phyloP scores from a whole-genome alignment of 1,140 invertebrate species.

The Sipha flava region DNA sequence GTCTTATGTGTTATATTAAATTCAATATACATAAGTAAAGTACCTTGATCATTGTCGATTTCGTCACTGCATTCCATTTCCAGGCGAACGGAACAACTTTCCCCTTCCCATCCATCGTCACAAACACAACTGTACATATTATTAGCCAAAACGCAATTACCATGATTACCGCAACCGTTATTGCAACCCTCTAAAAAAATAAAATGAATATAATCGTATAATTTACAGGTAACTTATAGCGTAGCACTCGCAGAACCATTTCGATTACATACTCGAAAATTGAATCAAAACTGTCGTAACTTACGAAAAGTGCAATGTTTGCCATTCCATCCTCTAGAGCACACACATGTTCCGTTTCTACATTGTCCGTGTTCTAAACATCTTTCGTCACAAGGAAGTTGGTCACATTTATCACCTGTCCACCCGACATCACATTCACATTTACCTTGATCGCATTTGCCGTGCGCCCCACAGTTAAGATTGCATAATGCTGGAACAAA shows the following conservation, averaged over 20 bases:
- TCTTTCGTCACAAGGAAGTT: slow-evolving; percentile 77
- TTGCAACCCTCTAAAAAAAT: slow-evolving; percentile 77
- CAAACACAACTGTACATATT: slow-evolving; percentile 88
- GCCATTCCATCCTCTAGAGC: slow-evolving; percentile 95
- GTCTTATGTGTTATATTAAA: too few relatives aligned
- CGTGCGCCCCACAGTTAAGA: slow-evolving; percentile 82
- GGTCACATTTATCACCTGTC: slow-evolving; percentile 84
- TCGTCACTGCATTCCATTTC: slow-evolving; percentile 90
- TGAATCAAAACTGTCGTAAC: slow-evolving; percentile 42
- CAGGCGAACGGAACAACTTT: slow-evolving; percentile 78
- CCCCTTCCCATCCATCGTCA: slow-evolving; percentile 81
- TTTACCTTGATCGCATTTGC: slow-evolving; percentile 76
- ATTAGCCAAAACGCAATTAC: slow-evolving; percentile 74
- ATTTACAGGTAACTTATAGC: too few relatives aligned
- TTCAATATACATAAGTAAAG: too few relatives aligned
- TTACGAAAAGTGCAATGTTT: slow-evolving; percentile 91
- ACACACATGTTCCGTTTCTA: slow-evolving; percentile 93
- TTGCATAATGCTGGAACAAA: slow-evolving; percentile 68
- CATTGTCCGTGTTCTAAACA: slow-evolving; percentile 93
- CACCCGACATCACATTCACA: slow-evolving; percentile 84
- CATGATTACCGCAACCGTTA: slow-evolving; percentile 82
- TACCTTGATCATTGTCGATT: slow-evolving; percentile 94
- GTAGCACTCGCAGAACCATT: too few relatives aligned
- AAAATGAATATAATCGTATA: background rate
- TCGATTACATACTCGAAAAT: too few relatives aligned